phyloP scores from a whole-genome alignment of 1,140 invertebrate species.

The Harlomillsia oculata region DNA sequence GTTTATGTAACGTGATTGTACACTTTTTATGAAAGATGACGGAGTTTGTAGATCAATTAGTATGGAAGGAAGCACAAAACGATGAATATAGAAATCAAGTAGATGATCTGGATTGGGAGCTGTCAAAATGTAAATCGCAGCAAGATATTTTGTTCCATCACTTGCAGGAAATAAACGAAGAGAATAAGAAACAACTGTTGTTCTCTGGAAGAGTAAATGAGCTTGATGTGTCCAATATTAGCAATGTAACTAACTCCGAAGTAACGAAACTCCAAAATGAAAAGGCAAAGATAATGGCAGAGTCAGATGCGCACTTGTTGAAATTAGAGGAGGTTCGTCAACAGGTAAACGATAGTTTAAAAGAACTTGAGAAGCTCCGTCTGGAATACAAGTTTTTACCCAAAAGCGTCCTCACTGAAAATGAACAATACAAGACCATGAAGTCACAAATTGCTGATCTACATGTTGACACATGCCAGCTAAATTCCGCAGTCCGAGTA shows the following conservation, averaged over 20 bases:
- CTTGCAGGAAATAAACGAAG: slow-evolving; percentile 26
- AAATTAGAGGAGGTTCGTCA: slow-evolving; percentile 89
- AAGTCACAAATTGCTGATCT: slow-evolving; percentile 97
- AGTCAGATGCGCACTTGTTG: slow-evolving; percentile 80
- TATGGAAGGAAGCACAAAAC: slow-evolving; percentile 81
- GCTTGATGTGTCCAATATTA: neutral
- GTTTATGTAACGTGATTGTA: too few relatives aligned
- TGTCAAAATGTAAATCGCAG: slow-evolving; percentile 73
- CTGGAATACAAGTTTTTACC: slow-evolving; percentile 94
- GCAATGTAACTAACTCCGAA: too few relatives aligned
- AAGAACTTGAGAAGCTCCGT: slow-evolving; percentile 90
- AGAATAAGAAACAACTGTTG: slow-evolving; percentile 22
- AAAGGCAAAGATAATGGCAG: slow-evolving; percentile 81
- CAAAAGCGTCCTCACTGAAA: slow-evolving; percentile 91
- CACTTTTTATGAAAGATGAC: slow-evolving; percentile 51
- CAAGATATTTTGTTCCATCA: slow-evolving; percentile 62
- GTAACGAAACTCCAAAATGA: slow-evolving; percentile 79
- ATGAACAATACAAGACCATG: slow-evolving; percentile 96
- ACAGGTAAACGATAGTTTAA: slow-evolving; percentile 81
- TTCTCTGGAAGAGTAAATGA: slow-evolving; percentile 23
- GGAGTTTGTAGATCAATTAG: slow-evolving; percentile 80
- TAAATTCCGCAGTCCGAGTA: slow-evolving; percentile 90
- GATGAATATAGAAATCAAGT: slow-evolving; percentile 92
- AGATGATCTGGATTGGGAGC: slow-evolving; percentile 88
- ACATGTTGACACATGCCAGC: slow-evolving; percentile 94